Evolutionary conservation across 2,113 vertebrate species (phyloP), one percentile per base, ranked within the genome.

Genomic region (Pteruthius melanotis): DNA sequence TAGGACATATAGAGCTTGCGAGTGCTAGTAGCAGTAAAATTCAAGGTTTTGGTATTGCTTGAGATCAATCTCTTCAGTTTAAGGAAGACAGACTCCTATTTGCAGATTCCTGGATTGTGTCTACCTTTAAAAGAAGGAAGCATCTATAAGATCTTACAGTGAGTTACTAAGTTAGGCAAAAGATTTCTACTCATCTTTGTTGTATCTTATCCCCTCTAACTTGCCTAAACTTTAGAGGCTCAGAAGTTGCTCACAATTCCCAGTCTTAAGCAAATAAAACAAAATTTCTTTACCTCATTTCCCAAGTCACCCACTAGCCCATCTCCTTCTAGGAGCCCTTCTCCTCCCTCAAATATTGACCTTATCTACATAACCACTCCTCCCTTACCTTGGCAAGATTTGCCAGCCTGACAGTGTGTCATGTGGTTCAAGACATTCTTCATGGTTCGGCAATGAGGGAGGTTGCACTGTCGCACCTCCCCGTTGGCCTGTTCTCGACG

Each of bases 401-500:
- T 99, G 98, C 99, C 99, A 91, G 99, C 99, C 98, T 99, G 99
- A 97, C 99, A 99, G 91, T 99, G 99, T 61, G 99, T 99, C 99
- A 99, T 99, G 95, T 99, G 99, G 98, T 99, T 99, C 33, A 99
- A 98, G 93, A 99, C 99, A 82, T 99, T 99, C 98, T 99, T 99
- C 99, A 99, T 99, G 83, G 99, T 99, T 64, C 99, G 98, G 92
- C 99, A 99, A 56, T 99, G 99, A 47, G 99, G 99, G 95, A 99
- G 99, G 97, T 99, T 99, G 97, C 99, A 99, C 93, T 99, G 99
- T 28, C 99, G 98, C 94, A 99, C 98, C 92, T 99, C 99, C 16
- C 99, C 99, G 1, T 99, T 99, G 81, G 99, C 99, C 97, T 99
- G 99, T 88, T 99, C 99, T 71, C 99, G 97, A 31, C 99, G 98